phyloP scores from a whole-genome alignment of 2,113 vertebrate genomes.

The Phaethornis superciliosus region DNA sequence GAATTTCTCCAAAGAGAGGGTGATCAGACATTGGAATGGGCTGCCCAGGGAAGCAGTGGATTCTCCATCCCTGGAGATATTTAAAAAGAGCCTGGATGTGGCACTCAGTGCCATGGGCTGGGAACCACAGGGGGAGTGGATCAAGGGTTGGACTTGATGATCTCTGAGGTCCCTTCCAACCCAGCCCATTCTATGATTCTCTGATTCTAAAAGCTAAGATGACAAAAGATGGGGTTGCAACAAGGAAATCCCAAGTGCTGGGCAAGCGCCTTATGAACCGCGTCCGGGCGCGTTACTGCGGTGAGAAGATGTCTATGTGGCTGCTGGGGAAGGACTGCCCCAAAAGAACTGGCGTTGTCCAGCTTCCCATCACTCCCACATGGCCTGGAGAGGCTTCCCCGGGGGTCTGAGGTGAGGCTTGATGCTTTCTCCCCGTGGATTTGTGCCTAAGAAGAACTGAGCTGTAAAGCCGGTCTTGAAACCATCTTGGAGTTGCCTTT shows the following conservation, averaged over 20 bases:
- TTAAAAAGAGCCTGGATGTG: too few relatives aligned
- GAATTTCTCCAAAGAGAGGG: too few relatives aligned
- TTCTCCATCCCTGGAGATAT: too few relatives aligned
- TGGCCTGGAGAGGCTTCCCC: neutral
- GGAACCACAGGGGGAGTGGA: too few relatives aligned
- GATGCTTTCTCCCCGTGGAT: slow-evolving; percentile 12
- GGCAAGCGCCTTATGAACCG: neutral
- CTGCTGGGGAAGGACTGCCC: neutral
- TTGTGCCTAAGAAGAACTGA: slow-evolving; percentile 38
- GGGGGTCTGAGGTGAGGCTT: neutral
- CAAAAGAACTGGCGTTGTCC: neutral
- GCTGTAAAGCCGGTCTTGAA: slow-evolving; percentile 40
- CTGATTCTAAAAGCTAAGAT: neutral
- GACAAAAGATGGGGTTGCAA: neutral
- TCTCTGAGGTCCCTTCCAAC: too few relatives aligned
- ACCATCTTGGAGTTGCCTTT: slow-evolving; percentile 21
- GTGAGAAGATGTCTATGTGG: neutral
- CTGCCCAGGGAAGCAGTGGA: too few relatives aligned
- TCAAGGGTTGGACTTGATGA: too few relatives aligned
- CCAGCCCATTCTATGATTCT: too few relatives aligned
- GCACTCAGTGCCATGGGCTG: too few relatives aligned
- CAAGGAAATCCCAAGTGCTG: neutral
- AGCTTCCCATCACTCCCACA: neutral
- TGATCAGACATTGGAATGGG: too few relatives aligned
- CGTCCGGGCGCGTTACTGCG: neutral